A percentile compares a stretch with the other conserved stretches of the same genome.
These are phyloP conservation scores for Chrysoperla carnea DNA, from an alignment of 1,140 invertebrate genomes.

Conservation along the genomic window DNA sequence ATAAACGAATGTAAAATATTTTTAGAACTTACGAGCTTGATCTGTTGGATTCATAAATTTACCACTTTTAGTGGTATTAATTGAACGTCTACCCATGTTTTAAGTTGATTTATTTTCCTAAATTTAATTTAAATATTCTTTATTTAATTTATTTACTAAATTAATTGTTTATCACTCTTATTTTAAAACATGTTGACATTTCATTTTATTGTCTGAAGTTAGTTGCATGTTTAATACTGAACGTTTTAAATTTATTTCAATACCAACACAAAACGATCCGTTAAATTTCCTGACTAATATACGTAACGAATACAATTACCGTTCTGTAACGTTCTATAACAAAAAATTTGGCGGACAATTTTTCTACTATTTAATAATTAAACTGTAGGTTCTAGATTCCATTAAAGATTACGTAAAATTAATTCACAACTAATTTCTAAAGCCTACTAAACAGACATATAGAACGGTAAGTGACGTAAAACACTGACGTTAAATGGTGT, in stretches of 20 bases:
- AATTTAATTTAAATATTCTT: constrained; percentile 18
- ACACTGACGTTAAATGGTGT: too few species aligned
- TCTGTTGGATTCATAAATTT: constrained; percentile 99
- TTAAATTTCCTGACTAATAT: too few species aligned
- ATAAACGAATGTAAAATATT: constrained; percentile 6
- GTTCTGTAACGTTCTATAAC: too few species aligned
- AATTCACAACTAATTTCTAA: too few species aligned
- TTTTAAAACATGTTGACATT: background rate
- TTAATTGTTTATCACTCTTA: background rate
- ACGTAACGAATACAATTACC: too few species aligned
- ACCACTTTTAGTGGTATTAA: constrained; percentile 98
- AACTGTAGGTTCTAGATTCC: too few species aligned
- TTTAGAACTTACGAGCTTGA: constrained; percentile 78
- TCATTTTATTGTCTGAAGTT: too few species aligned
- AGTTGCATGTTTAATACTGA: background rate
- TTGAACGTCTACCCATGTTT: constrained; percentile 85
- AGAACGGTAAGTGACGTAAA: too few species aligned
- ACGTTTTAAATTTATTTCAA: background rate
- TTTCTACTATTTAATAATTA: too few species aligned
- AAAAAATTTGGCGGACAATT: too few species aligned
- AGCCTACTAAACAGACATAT: too few species aligned
- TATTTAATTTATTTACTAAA: background rate
- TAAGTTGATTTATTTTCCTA: constrained; percentile 14
- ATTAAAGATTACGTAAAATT: too few species aligned
- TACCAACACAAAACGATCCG: constrained; percentile 47